Base-by-base conservation (phyloP, 2,113 vertebrate genomes). In the Craseonycteris thonglongyai region DNA sequence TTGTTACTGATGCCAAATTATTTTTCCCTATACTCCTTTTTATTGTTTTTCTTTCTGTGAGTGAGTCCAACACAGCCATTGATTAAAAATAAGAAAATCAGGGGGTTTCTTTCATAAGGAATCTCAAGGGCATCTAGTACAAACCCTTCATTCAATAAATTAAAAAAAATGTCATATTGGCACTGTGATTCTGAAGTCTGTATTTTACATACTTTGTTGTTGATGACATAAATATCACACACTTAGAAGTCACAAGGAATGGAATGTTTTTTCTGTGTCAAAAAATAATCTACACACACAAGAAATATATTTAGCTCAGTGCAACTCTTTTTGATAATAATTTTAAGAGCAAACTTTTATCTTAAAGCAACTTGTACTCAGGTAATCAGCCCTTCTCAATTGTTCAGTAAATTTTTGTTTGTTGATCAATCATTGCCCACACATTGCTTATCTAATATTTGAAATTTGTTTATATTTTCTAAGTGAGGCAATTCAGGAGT, bases 281-380 rank as follows among this genome's bases (percentile, higher is more conserved):
- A 76, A 80, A 54, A 79, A 18, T 35, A 95, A 28, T 33, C 26
- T 91, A 40, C 1, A 33, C 1, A 65, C 75, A 69, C 54, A 38
- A 86, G 30, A 89, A 83, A 66, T 78, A 74, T 68, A 90, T 76
- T 88, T 83, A 92, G 21, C 13, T 83, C 51, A 66, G 13, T 45
- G 24, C 13, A 74, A 26, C 35, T 89, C 15, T 81, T 96, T 88
- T 90, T 3, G 3, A 59, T 2, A 69, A 38, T 54, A 58, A 65
- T 66, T 94, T 51, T 81, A 76, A 94, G 30, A 88, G 19, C 22
- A 88, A 86, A 80, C 19, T 79, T 91, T 66, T 59, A 93, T n/a
- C 45, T 59, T 45, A 71, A 74, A 75, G 11, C 15, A 33, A 71
- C 76, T 76, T 69, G 19, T 59, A 65, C 6, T 2, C 21, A 22